Conservation (phyloP, 2,797 vertebrate species). For the Rallus crepitans region DNA sequence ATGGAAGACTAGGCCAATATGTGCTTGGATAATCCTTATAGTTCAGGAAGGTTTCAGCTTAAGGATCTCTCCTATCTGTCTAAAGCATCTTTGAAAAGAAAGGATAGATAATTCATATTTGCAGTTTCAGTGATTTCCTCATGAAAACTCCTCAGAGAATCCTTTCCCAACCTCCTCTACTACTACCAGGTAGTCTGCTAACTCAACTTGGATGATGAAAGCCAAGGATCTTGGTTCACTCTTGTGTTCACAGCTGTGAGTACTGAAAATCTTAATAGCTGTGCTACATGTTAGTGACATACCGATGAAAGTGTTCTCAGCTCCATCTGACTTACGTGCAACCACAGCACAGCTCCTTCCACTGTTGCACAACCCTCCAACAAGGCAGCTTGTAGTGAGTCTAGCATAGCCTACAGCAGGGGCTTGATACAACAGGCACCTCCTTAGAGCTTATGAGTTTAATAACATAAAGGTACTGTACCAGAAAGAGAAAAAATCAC, state of each 20-base stretch:
- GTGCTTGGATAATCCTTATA: neutral
- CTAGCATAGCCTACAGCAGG: neutral
- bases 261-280: neutral
- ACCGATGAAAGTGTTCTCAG: neutral
- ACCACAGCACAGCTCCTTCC: neutral
- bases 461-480: conserved; percentile 73
- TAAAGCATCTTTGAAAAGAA: neutral
- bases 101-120: neutral
- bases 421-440: neutral
- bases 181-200: neutral
- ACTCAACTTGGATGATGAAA: neutral
- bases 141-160: neutral
- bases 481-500: conserved; percentile 93
- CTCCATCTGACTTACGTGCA: neutral
- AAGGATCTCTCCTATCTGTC: neutral
- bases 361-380: neutral
- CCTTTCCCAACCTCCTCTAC: neutral
- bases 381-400: neutral
- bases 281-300: neutral
- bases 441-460: neutral
- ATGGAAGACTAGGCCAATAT: neutral
- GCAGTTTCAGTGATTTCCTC: neutral
- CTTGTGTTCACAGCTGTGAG: neutral
- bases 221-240: neutral
- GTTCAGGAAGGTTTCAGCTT: neutral